phyloP scores from a whole-genome alignment of 2,113 vertebrate genomes.

The Coryphaenoides rupestris region DNA sequence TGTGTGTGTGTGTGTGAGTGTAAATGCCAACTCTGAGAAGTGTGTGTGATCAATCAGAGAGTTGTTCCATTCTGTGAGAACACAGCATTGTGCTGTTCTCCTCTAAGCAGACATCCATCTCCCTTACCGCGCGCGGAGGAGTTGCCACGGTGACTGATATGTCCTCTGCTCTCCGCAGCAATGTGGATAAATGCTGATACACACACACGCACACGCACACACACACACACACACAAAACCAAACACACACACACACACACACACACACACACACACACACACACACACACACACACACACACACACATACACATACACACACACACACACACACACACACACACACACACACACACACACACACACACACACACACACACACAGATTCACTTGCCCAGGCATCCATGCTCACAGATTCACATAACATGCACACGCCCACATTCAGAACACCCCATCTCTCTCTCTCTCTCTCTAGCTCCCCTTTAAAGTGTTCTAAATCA shows the following conservation, averaged over 20 bases:
- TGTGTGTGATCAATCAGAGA: slow-evolving; percentile 25
- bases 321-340: slow-evolving; percentile 16
- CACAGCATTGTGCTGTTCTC: slow-evolving; percentile 10
- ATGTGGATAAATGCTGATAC: slow-evolving; percentile 4
- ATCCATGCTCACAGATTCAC: slow-evolving; percentile 2
- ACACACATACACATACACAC: slow-evolving; percentile 9
- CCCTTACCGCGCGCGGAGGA: slow-evolving; percentile 33
- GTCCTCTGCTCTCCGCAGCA: slow-evolving; percentile 13
- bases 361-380: slow-evolving; percentile 18
- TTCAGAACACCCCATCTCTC: slow-evolving; percentile 32
- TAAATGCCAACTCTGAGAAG: slow-evolving; percentile 3
- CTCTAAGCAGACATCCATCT: slow-evolving; percentile 34
- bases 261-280: slow-evolving; percentile 20
- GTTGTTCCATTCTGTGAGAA: slow-evolving; percentile 3
- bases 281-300: slow-evolving; percentile 10
- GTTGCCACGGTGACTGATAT: slow-evolving; percentile 39
- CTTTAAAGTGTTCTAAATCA: background rate
- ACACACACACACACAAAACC: slow-evolving; percentile 16
- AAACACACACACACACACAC: slow-evolving; percentile 20
- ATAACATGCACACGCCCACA: slow-evolving; percentile 13
- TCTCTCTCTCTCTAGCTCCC: slow-evolving; percentile 1
- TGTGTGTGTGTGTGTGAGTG: background rate
- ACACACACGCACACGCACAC: background rate
- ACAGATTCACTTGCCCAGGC: slow-evolving; percentile 6
- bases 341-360: slow-evolving; percentile 18